Evolutionary conservation across 2,888 invertebrate genomes (phyloP).

Genomic region (Acanthosepion esculentum): DNA sequence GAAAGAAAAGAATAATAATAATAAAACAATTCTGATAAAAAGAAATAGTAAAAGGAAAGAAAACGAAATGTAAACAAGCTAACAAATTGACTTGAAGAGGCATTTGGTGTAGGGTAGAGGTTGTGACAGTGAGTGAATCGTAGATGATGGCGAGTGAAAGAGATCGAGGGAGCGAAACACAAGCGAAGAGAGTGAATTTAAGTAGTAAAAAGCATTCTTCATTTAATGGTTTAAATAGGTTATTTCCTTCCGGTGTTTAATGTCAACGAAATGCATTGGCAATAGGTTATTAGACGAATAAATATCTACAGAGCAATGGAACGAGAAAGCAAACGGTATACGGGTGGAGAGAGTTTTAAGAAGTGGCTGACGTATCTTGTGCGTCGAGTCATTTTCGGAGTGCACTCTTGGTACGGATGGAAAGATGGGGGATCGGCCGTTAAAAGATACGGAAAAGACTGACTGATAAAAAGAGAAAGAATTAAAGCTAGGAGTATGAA

Average conservation of each 20-base stretch:
- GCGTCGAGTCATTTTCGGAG: neutral
- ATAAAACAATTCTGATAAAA: no score
- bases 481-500: neutral
- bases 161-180: neutral
- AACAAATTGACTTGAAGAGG: neutral
- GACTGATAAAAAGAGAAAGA: neutral
- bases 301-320: neutral
- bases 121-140: neutral
- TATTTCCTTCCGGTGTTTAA: slow-evolving; percentile 33
- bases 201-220: neutral
- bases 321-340: neutral
- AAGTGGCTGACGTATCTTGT: neutral
- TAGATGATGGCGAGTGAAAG: neutral
- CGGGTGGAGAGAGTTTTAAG: neutral
- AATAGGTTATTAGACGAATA: slow-evolving; percentile 17
- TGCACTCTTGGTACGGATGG: neutral
- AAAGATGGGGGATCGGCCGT: neutral
- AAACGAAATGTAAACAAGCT: neutral
- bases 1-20: no score
- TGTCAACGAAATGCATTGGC: neutral
- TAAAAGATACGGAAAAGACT: neutral
- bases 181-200: neutral
- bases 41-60: no score
- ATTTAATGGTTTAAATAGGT: slow-evolving; percentile 33
- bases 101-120: neutral